phyloP scores from a whole-genome alignment of 1,140 invertebrate species.

The Campoletis sonorensis region DNA sequence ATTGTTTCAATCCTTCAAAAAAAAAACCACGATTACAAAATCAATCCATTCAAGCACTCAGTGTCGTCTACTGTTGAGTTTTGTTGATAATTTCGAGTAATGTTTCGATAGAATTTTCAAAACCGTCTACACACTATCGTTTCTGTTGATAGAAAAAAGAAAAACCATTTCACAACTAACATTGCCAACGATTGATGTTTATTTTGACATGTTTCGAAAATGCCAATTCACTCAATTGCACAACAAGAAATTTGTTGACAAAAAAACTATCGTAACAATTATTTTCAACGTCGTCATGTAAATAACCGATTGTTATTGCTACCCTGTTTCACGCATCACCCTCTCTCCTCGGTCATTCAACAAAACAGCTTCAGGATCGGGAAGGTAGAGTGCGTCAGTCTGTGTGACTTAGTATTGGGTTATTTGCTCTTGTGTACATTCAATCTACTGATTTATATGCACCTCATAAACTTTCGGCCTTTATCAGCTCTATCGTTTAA shows the following conservation, averaged over 20 bases:
- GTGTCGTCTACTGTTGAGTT: too few relatives aligned
- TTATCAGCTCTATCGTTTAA: conserved; percentile 50
- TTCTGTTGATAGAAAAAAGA: too few relatives aligned
- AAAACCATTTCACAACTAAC: too few relatives aligned
- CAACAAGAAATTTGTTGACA: background rate
- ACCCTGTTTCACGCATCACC: conserved; percentile 58
- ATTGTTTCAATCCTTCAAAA: background rate
- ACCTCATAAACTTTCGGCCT: conserved; percentile 72
- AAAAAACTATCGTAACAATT: too few relatives aligned
- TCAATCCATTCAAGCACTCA: too few relatives aligned
- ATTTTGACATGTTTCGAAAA: background rate
- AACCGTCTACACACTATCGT: too few relatives aligned
- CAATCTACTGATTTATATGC: conserved; percentile 81
- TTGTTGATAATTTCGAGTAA: too few relatives aligned
- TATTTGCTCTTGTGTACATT: conserved; percentile 81
- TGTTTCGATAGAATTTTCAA: too few relatives aligned
- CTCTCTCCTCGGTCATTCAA: conserved; percentile 53
- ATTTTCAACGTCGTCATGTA: conserved; percentile 52
- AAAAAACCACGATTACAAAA: background rate
- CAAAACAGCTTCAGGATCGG: conserved; percentile 81
- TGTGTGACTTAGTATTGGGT: conserved; percentile 81
- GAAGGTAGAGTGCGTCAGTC: conserved; percentile 83
- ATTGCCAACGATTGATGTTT: too few relatives aligned
- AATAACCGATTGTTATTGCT: conserved; percentile 65
- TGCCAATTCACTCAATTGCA: background rate